Percentiles rank a stretch among this genome's conserved stretches.
These are phyloP conservation scores for Microchirus variegatus DNA, from an alignment of 2,797 vertebrate genomes.

Conservation along the genomic window DNA sequence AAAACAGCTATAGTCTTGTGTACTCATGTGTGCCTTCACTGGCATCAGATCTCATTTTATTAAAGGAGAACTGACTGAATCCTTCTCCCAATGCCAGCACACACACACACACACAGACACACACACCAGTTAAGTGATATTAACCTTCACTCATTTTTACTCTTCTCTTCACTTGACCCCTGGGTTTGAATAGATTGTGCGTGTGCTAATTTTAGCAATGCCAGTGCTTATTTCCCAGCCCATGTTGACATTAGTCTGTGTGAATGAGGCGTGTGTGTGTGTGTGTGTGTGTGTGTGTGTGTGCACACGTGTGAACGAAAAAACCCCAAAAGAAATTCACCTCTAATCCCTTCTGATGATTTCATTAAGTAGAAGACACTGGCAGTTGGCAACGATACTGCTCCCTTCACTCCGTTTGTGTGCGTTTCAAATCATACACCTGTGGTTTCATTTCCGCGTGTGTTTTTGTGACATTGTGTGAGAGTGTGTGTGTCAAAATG, in stretches of 20 bases:
- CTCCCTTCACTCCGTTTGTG: constrained; percentile 60
- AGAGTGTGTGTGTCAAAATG: not conserved
- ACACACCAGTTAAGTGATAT: constrained; percentile 42
- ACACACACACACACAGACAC: constrained; percentile 21
- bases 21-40: constrained; percentile 48
- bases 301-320: constrained; percentile 41
- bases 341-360: constrained; percentile 91
- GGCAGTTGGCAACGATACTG: constrained; percentile 84
- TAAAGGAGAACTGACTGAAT: constrained; percentile 47
- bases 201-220: constrained; percentile 65
- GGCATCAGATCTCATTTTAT: constrained; percentile 32
- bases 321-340: constrained; percentile 85
- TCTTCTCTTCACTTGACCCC: constrained; percentile 51
- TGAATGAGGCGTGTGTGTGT: constrained; percentile 22
- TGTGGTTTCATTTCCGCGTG: constrained; percentile 46
- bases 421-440: constrained; percentile 39
- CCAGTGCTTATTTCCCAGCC: constrained; percentile 53
- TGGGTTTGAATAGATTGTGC: constrained; percentile 34
- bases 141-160: constrained; percentile 51
- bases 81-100: constrained; percentile 64
- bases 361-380: constrained; percentile 89
- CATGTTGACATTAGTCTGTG: constrained; percentile 50
- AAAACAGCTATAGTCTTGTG: constrained; percentile 45
- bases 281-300: not conserved
- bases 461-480: constrained; percentile 9